Percentiles rank a stretch among this genome's conserved stretches.
These are phyloP conservation scores for Calliscelio sp. DNA, from an alignment of 2,888 invertebrate genomes.

Conservation along the genomic window DNA sequence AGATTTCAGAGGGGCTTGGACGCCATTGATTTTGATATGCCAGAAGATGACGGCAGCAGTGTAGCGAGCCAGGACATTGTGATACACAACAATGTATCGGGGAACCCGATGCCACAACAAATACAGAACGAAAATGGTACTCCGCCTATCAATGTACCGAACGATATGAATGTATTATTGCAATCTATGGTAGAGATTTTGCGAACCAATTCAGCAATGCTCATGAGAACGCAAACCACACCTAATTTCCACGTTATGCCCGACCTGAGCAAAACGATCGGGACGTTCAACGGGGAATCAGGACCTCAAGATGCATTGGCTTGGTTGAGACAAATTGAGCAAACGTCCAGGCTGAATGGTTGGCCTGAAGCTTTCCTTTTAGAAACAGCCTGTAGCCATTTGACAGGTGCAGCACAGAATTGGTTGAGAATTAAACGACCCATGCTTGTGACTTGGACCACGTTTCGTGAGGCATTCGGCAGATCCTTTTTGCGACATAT, in stretches of 20 bases:
- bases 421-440: conserved; percentile 18
- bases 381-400: conserved; percentile 28
- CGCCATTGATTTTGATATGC: no score
- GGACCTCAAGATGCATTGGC: conserved; percentile 29
- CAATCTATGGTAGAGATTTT: background rate
- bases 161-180: background rate
- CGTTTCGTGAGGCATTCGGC: background rate
- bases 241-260: conserved; percentile 7
- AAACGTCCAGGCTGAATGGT: conserved; percentile 9
- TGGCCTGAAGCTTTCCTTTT: conserved; percentile 32
- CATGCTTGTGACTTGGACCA: background rate
- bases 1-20: no score
- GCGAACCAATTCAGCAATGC: background rate
- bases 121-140: background rate
- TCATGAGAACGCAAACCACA: background rate
- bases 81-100: no score
- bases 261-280: conserved; percentile 26
- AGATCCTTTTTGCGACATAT: conserved; percentile 1
- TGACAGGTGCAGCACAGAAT: conserved; percentile 20
- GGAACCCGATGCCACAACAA: background rate
- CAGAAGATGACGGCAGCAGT: no score
- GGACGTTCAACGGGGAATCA: conserved; percentile 12
- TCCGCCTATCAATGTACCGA: background rate
- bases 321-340: conserved; percentile 26
- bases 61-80: no score